phyloP scores from a whole-genome alignment of 30 jellyfish, hydroid and myxozoan genomes.

The Hydractinia symbiolongicarpus region DNA sequence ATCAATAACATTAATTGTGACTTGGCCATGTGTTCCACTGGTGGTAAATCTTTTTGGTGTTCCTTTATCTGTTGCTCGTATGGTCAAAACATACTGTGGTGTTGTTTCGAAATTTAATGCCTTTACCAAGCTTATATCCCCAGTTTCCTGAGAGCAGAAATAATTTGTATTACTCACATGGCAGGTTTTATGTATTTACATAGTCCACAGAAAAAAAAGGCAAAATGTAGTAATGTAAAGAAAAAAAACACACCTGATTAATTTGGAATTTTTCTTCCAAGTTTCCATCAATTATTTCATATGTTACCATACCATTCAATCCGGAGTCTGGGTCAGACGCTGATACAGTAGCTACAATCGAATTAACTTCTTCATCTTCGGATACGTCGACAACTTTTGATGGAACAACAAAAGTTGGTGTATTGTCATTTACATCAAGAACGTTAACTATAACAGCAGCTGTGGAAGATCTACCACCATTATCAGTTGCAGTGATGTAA shows the following conservation, averaged over 20 bases:
- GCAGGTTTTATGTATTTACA: neutral
- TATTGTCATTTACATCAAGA: conserved; percentile 65
- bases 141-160: neutral
- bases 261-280: conserved; percentile 45
- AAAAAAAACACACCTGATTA: conserved; percentile 26
- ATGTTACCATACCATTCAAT: conserved; percentile 49
- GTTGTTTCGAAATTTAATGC: conserved; percentile 4
- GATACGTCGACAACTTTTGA: neutral
- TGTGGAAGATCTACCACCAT: neutral
- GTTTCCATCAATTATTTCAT: conserved; percentile 38
- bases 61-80: conserved; percentile 15
- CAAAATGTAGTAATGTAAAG: neutral
- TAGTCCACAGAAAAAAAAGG: neutral
- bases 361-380: neutral
- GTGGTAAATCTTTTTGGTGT: neutral
- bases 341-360: neutral
- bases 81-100: neutral
- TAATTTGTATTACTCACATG: neutral
- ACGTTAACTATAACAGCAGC: conserved; percentile 31
- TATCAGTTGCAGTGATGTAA: conserved; percentile 2
- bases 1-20: conserved; percentile 1
- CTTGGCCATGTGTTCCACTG: neutral
- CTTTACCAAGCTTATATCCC: neutral
- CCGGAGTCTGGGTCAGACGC: conserved; percentile 85
- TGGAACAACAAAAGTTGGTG: conserved; percentile 38